Evolutionary conservation across 2,113 vertebrate genomes (phyloP).

Genomic region (Rhynchopsitta pachyrhyncha): DNA sequence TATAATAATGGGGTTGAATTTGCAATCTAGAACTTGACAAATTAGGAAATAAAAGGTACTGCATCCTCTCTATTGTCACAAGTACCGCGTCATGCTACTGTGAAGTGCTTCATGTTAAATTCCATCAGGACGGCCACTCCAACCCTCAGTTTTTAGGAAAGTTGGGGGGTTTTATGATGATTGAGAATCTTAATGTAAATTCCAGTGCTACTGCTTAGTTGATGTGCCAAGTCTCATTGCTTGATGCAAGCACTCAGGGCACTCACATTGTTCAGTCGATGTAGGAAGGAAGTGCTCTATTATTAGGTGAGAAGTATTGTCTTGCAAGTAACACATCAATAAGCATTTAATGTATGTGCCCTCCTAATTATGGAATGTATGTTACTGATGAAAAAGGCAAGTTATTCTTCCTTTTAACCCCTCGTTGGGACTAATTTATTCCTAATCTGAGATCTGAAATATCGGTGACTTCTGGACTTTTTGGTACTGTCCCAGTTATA

Average conservation of each 20-base stretch:
- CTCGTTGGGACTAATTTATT: not conserved
- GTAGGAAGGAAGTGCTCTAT: not conserved
- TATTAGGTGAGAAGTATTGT: not conserved
- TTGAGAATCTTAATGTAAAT: not conserved
- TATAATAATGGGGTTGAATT: not conserved
- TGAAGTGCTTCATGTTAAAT: not conserved
- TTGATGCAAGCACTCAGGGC: not conserved
- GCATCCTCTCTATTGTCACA: not conserved
- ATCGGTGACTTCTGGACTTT: not conserved
- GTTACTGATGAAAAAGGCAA: not conserved
- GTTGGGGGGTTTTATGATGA: not conserved
- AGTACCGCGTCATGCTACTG: rapidly evolving
- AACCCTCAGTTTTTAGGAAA: not conserved
- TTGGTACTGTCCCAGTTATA: not conserved
- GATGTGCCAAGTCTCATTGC: not conserved
- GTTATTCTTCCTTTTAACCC: not conserved
- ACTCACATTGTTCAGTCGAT: not conserved
- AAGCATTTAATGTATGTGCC: not conserved
- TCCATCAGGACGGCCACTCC: not conserved
- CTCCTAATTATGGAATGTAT: not conserved
- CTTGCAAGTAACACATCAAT: not conserved
- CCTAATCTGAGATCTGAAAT: not conserved
- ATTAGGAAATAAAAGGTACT: not conserved
- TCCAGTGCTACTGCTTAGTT: not conserved
- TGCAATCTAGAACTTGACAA: not conserved